Percentiles rank a stretch among this genome's conserved stretches.
Evolutionary conservation across 1,140 invertebrate species (phyloP).

Genomic region (Adelges cooleyi): DNA sequence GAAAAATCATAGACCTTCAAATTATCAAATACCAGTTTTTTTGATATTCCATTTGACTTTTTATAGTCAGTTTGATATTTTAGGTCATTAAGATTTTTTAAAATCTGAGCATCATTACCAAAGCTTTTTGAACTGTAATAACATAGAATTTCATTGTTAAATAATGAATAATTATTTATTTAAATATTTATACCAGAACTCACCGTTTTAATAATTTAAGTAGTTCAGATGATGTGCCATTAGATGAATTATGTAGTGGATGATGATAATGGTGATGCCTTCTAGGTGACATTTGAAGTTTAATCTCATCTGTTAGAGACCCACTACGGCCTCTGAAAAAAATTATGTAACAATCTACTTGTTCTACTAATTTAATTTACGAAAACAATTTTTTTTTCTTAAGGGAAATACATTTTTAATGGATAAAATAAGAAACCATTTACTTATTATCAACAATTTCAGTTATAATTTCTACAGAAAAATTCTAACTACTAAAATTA

Average conservation of each 20-base stretch:
- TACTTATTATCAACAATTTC: too few relatives aligned
- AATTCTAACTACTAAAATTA: too few relatives aligned
- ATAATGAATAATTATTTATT: neutral
- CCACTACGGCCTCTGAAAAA: conserved; percentile 28
- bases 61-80: conserved; percentile 31
- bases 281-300: conserved; percentile 19
- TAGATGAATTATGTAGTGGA: neutral
- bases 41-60: conserved; percentile 27
- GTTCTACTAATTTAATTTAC: too few relatives aligned
- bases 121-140: conserved; percentile 53
- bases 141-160: conserved; percentile 6
- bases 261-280: conserved; percentile 17
- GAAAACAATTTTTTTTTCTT: too few relatives aligned
- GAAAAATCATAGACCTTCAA: conserved; percentile 18
- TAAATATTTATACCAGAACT: neutral
- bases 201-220: conserved; percentile 21
- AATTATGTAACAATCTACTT: too few relatives aligned
- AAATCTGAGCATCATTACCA: conserved; percentile 60
- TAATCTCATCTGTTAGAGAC: conserved; percentile 20
- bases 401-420: too few relatives aligned
- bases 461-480: too few relatives aligned
- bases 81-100: conserved; percentile 52
- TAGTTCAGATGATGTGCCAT: conserved; percentile 12
- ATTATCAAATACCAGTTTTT: conserved; percentile 18
- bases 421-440: too few relatives aligned